Evolutionary conservation across 1,140 invertebrate genomes (phyloP), one percentile per base, ranked within the genome.

Genomic region (Holcopasites calliopsidis): DNA sequence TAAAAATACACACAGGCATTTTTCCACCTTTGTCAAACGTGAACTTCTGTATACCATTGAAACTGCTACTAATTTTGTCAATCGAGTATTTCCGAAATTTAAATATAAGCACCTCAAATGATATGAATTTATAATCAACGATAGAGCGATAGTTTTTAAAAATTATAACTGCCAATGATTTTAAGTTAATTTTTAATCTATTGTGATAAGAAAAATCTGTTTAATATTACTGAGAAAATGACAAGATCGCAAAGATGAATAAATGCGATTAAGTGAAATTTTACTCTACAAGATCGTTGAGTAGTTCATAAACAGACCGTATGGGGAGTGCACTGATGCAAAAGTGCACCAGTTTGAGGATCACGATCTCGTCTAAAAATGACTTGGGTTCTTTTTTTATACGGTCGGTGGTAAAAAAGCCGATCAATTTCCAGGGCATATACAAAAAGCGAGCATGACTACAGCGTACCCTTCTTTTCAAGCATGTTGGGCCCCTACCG

Each of bases 1-100:
- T 57, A 65, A 75, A 75, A 75, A 79, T 61, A 62, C 33, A n/a
- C 69, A 61, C 54, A 42, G 42, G 35, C 26, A 40, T 23, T 49
- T 42, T 54, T 69, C 26, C 40, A 57, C 47, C 64, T 61, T 35
- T 62, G 23, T 13, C 16, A 75, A n/a, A 47, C 11, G 35, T 21
- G n/a, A 52, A 11, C 23, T 55, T 28, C 3, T 6, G 13, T 23
- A 23, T 47, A 44, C 8, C 8, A 47, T 10, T n/a, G 18, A n/a
- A 28, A 44, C 42, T 13, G 28, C 16, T 16, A 38, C 11, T 38
- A 38, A 60, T 38, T n/a, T 57, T 7, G 10, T 57, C 26, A 21
- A 23, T 23, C 1, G 0, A 16, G 23, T 4, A 18, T 16, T 62
- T 33, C 3, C 1, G 5, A 11, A 50, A 64, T 11, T 28, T 38